These are phyloP conservation scores for Podarcis cretensis DNA, from an alignment of 2,113 vertebrate species.

Conservation along the genomic window DNA sequence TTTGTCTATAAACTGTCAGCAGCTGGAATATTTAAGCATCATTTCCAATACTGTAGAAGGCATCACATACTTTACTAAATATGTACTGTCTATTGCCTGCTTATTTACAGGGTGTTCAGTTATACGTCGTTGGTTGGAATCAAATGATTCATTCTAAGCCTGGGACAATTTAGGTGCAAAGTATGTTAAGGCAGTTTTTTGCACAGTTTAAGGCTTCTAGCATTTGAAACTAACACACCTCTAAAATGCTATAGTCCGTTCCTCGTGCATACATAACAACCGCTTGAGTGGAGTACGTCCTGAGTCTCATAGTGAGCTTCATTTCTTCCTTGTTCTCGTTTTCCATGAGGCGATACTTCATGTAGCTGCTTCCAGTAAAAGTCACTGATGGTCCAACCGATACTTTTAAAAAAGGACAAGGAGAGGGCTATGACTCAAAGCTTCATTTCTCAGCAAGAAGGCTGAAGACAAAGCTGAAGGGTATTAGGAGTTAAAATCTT, in stretches of 20 bases:
- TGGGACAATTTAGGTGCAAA: background rate
- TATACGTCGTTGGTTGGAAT: background rate
- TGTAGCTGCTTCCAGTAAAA: constrained; percentile 91
- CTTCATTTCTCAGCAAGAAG: background rate
- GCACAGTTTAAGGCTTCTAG: background rate
- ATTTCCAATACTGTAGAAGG: background rate
- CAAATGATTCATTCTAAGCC: background rate
- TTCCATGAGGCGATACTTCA: constrained; percentile 92
- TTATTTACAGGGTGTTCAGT: background rate
- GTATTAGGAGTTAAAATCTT: constrained; percentile 43
- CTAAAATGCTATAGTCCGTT: constrained; percentile 96
- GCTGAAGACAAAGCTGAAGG: background rate
- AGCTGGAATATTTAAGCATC: background rate
- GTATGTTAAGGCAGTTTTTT: background rate
- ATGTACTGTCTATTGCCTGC: background rate
- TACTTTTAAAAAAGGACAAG: constrained; percentile 36
- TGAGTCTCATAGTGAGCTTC: constrained; percentile 90
- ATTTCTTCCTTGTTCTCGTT: constrained; percentile 96
- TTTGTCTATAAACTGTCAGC: background rate
- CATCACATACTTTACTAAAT: background rate
- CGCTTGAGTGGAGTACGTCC: constrained; percentile 90
- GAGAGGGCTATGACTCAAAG: constrained; percentile 20
- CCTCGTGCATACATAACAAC: constrained; percentile 96
- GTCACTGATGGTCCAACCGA: constrained; percentile 85
- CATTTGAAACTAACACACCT: constrained; percentile 76